Evolutionary conservation across 1,140 invertebrate species (phyloP).

Genomic region (Melanaphis sacchari): DNA sequence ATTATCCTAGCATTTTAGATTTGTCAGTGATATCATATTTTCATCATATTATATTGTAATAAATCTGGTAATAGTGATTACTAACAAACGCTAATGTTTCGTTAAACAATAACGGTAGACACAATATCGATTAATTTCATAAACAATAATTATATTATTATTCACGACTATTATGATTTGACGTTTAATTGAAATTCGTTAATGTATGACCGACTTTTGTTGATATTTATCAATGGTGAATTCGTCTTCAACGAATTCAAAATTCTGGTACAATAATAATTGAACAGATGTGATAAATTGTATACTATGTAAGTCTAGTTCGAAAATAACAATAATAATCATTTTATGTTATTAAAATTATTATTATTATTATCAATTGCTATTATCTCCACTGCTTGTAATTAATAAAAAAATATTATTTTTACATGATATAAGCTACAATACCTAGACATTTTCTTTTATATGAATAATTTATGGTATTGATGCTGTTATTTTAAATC

Average conservation of each 20-base stretch:
- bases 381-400: neutral
- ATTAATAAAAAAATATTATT: neutral
- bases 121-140: neutral
- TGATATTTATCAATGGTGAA: neutral
- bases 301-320: neutral
- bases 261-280: neutral
- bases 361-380: neutral
- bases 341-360: neutral
- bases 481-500: slow-evolving; percentile 16
- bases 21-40: neutral
- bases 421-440: slow-evolving; percentile 26
- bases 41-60: neutral
- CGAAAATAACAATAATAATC: neutral
- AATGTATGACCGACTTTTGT: neutral
- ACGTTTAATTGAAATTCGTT: slow-evolving; percentile 11
- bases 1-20: neutral
- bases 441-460: neutral
- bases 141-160: slow-evolving; percentile 18
- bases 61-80: neutral
- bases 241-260: neutral
- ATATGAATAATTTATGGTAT: slow-evolving; percentile 14
- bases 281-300: slow-evolving; percentile 25
- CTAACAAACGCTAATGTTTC: neutral
- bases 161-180: neutral
- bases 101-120: neutral